phyloP scores from a whole-genome alignment of 1,140 invertebrate genomes.

The Drosophila baimaii region DNA sequence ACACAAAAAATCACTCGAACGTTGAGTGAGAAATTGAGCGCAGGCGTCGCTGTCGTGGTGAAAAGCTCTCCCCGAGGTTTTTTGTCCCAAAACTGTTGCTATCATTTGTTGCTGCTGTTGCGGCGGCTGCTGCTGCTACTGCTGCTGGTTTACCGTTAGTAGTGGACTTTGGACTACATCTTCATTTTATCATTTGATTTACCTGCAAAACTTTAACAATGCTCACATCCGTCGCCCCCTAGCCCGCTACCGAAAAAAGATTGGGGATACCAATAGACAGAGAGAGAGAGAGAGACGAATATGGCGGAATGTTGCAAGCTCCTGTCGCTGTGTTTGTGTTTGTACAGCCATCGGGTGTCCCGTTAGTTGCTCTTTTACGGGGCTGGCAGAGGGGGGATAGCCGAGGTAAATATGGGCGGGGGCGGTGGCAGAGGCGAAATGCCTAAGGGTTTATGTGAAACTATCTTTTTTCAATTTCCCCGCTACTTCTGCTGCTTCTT shows the following conservation, averaged over 20 bases:
- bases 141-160: conserved; percentile 5
- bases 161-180: conserved; percentile 48
- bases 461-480: conserved; percentile 81
- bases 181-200: conserved; percentile 81
- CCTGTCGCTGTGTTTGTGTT: conserved; percentile 35
- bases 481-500: conserved; percentile 40
- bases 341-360: conserved; percentile 14
- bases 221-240: conserved; percentile 64
- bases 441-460: conserved; percentile 60
- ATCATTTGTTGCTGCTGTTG: conserved; percentile 21
- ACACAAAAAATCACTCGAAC: conserved; percentile 37
- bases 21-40: conserved; percentile 41
- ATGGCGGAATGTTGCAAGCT: conserved; percentile 35
- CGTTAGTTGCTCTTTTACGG: conserved; percentile 42
- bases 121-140: conserved; percentile 4
- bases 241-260: conserved; percentile 8
- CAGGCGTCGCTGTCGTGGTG: conserved; percentile 52
- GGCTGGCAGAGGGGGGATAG: neutral
- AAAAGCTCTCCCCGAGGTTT: conserved; percentile 42
- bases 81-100: conserved; percentile 75
- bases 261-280: neutral
- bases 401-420: neutral
- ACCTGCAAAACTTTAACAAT: conserved; percentile 75
- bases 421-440: conserved; percentile 6
- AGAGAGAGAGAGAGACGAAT: conserved; percentile 29